Base-by-base conservation (phyloP, 1,140 invertebrate species). In the Brachionus plicatilis region DNA sequence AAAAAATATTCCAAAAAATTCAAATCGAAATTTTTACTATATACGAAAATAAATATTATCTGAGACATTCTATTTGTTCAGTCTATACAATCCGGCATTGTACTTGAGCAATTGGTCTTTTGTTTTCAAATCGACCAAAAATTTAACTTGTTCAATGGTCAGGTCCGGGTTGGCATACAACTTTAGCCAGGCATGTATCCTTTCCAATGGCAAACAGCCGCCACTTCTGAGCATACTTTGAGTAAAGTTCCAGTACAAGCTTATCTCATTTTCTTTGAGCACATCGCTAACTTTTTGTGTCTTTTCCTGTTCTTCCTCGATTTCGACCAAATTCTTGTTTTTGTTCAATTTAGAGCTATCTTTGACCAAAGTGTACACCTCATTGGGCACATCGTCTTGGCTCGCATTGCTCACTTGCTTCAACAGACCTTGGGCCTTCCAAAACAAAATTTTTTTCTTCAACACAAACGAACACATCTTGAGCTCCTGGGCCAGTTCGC, bases 361-460 rank as follows among this genome's bases (percentile, higher is more conserved):
- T 41, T 68, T 82, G 9, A 82, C 79, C 33, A 82, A 65, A 82
- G 79, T 65, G 53, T 82, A 82, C 9, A 82, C 37, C n/a, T 82
- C 79, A 65, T 68, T 82, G 27, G 53, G 24, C n/a, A 65, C 20
- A 33, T 65, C 65, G 5, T 66, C 79, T n/a, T 82, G 29, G 29
- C 14, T 41, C 24, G 79, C 2, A 50, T 27, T 37, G 24, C 17
- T 43, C 37, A 82, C 92, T 89, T 96, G 95, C 66, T 92, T 91
- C 33, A 97, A 90, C 3, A 97, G 87, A 0, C 95, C 95, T 87
- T 90, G 87, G 84, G 87, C 87, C 87, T 96, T 94, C 96, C 96
- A 98, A 88, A 94, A 96, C 11, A 93, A 92, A 68, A 97, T 94
- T 90, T 95, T 94, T 83, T 94, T 91, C 86, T 95, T 91, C 8